Base-by-base conservation (phyloP, 2,113 vertebrate genomes). In the Thryonomys swinderianus region DNA sequence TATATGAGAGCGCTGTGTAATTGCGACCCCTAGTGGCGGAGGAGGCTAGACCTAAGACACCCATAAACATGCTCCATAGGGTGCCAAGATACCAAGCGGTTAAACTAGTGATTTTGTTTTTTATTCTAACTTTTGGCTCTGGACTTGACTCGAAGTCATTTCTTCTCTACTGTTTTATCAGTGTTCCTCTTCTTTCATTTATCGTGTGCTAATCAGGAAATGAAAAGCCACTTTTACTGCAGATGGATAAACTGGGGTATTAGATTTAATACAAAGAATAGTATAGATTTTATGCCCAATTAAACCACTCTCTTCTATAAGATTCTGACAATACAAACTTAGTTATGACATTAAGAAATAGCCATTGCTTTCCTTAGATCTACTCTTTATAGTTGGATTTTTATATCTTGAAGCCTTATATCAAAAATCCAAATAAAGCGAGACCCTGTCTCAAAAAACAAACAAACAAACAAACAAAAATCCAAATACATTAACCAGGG, bases 11-110 rank as follows among this genome's bases (percentile, higher is more conserved):
- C 61, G 94, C 94, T 96, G 89, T 97, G 71, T 93, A 93, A 97
- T 97, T 96, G 89, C 96, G 97, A 96, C 97, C 96, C 94, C 97
- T 98, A 97, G 97, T 97, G 97, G 97, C n/a, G 6, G 13, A 95
- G 34, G 3, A 57, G 14, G 42, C 81, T 80, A 94, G 74, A 57
- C 88, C 53, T 40, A 81, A 85, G 78, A 66, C n/a, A 86, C 88
- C 66, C 88, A 25, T 45, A 42, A 69, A 73, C 34, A 34, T 53
- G 61, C 67, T 82, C 20, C 25, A 30, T 67, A 83, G 87, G 18
- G 5, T 74, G 32, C 12, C 78, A 23, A n/a, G 51, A 32, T 34
- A 66, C 73, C 42, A 94, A 85, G 87, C 16, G 67, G 61, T 17
- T n/a, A 64, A 30, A 3, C 21, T 78, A 32, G 42, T 40, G 25